Base-by-base conservation (phyloP, 2,113 vertebrate species). In the Psephotus haematonotus region DNA sequence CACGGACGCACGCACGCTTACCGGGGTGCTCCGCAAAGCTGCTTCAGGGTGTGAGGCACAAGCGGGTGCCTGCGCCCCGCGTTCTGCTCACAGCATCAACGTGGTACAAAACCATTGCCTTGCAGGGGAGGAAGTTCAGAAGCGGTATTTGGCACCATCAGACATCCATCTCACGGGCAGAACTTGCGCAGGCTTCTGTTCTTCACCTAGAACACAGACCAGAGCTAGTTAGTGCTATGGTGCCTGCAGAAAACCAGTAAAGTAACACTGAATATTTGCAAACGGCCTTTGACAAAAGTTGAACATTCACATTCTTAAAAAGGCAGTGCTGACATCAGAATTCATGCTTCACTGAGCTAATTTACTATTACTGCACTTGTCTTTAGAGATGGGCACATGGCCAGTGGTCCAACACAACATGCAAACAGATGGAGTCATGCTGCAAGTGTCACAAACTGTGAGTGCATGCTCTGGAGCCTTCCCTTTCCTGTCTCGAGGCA, bases 81-180 rank as follows among this genome's bases (percentile, higher is more conserved):
- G 20, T 13, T 94, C 91, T 92, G 92, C 84, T 90, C 50, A 50
- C 25, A 35, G 43, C n/a, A 43, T 16, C 67, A 62, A 12, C 1
- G 47, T 22, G 43, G 50, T 63, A 84, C 65, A 57, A 17, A 89
- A 31, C 29, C 55, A 33, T 0, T 18, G 67, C 25, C 4, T 13
- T 19, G 29, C 10, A 9, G 23, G 59, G 28, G 88, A 83, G 33
- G 60, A 67, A 65, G 60, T 35, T 27, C 50, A 53, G 46, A 46
- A 86, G 79, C 12, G 17, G 67, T 5, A 6, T 7, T 10, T 0
- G 2, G 47, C 35, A 60, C 29, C 7, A 7, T 17, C 27, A 29
- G 43, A 46, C 14, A 17, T 17, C 8, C 8, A 41, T 14, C 15
- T 49, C 64, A 65, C 0, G 12, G 63, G 31, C 2, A 11, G 41